Conservation (phyloP, 2,797 vertebrate species). For the Takifugu ocellatus region DNA sequence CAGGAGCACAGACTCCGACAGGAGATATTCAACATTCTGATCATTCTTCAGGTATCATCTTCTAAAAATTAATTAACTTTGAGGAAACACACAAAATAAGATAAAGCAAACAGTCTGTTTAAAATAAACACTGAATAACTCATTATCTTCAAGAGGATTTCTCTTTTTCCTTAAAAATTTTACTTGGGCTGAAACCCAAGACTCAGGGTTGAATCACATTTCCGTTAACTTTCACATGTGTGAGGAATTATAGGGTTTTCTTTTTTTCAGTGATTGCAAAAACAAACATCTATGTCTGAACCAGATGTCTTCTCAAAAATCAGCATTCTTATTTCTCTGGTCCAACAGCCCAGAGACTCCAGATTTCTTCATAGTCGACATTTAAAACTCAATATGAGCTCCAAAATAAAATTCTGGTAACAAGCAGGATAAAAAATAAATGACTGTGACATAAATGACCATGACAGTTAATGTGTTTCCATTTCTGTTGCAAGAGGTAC, state of each 20-base stretch:
- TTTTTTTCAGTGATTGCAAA: background rate
- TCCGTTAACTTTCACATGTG: background rate
- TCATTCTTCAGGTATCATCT: background rate
- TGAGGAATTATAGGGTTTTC: background rate
- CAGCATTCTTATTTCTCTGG: constrained; percentile 27
- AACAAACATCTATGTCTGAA: constrained; percentile 9
- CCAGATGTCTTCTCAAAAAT: constrained; percentile 22
- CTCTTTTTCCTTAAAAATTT: background rate
- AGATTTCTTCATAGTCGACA: background rate
- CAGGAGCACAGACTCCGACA: no score
- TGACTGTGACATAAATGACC: no score
- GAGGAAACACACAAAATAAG: background rate
- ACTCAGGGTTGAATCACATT: background rate
- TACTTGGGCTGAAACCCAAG: background rate
- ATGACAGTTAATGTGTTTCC: no score
- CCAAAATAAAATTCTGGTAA: no score
- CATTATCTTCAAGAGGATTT: background rate
- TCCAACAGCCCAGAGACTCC: background rate
- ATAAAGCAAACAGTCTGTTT: background rate
- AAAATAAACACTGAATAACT: background rate
- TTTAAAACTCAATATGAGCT: no score
- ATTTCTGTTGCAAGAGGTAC: no score
- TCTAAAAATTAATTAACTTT: background rate
- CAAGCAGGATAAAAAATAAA: no score
- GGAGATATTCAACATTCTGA: no score